Conservation (phyloP, 2,888 invertebrate genomes). For the Apodemia zela region DNA sequence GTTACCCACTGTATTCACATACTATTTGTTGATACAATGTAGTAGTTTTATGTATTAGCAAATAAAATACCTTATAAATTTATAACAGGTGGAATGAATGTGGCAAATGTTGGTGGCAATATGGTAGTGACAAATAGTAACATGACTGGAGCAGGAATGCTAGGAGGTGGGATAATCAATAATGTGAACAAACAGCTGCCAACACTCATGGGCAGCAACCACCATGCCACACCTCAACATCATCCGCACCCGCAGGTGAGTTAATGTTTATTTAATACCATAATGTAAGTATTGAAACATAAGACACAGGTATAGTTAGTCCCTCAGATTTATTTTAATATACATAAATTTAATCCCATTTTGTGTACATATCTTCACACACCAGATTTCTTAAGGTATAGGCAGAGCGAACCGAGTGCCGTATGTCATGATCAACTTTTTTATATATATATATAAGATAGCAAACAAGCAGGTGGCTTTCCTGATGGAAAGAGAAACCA, state of each 20-base stretch:
- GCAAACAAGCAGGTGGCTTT: too few species aligned
- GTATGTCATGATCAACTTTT: too few species aligned
- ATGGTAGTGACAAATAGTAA: slow-evolving; percentile 91
- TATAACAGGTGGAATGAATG: slow-evolving; percentile 82
- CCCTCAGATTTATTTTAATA: too few species aligned
- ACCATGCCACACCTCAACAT: slow-evolving; percentile 58
- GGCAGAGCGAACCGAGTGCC: too few species aligned
- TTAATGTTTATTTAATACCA: not conserved
- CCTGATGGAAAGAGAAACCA: too few species aligned
- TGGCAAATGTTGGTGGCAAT: slow-evolving; percentile 81
- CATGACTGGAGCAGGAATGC: slow-evolving; percentile 86
- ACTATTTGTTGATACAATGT: not conserved
- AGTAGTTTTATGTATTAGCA: not conserved
- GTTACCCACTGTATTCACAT: too few species aligned
- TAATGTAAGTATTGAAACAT: too few species aligned
- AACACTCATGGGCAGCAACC: slow-evolving; percentile 82
- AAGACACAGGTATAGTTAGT: too few species aligned
- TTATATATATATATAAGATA: too few species aligned
- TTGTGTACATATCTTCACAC: too few species aligned
- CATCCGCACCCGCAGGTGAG: slow-evolving; percentile 74
- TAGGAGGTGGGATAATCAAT: slow-evolving; percentile 88
- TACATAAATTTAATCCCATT: too few species aligned
- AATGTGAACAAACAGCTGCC: slow-evolving; percentile 87
- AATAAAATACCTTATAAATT: not conserved
- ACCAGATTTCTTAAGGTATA: too few species aligned